Base-by-base conservation (phyloP, 2,888 invertebrate species). In the Cataglyphis albicans region DNA sequence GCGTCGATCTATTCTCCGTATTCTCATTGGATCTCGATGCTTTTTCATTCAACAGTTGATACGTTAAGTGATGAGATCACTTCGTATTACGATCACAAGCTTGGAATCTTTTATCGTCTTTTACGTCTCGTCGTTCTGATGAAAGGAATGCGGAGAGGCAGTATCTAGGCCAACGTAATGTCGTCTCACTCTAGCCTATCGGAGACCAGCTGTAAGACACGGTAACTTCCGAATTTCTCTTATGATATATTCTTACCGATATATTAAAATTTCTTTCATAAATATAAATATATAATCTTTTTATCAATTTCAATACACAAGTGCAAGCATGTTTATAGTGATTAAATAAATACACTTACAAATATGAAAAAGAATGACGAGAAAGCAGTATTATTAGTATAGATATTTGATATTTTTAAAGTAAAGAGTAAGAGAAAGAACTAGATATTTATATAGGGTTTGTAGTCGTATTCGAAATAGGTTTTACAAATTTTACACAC, bases 21-120 rank as follows among this genome's bases (percentile, higher is more conserved):
- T 4, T 5, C 25, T 38, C n/a, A n/a, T 6, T 21, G 35, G 1
- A 15, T 57, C n/a, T 21, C 64, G 48, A 63, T 3, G 21, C 38
- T 29, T 18, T 29, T 2, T 15, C 44, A 12, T 48, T 25, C 64
- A 5, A 25, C 12, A 64, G n/a, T 7, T 10, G 25, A 38, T 35
- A 2, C 29, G 12, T 61, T 61, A 73, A 55, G 10, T n/a, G 72
- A 72, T 29, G 35, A 52, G 48, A 35, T 57, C 38, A 12, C 25
- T 57, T 25, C 3, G 18, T 38, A 15, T 68, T 52, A 21, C 12
- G 67, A 55, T 55, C 55, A 38, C 10, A 57, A 12, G 0, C 18
- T 59, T 15, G 38, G 25, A 57, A 73, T n/a, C 48, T 7, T n/a
- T 73, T 72, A 12, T 15, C 38, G 57, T 57, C 57, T 21, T 21